Conservation (phyloP, 2,113 vertebrate species). For the Phoxinus phoxinus region DNA sequence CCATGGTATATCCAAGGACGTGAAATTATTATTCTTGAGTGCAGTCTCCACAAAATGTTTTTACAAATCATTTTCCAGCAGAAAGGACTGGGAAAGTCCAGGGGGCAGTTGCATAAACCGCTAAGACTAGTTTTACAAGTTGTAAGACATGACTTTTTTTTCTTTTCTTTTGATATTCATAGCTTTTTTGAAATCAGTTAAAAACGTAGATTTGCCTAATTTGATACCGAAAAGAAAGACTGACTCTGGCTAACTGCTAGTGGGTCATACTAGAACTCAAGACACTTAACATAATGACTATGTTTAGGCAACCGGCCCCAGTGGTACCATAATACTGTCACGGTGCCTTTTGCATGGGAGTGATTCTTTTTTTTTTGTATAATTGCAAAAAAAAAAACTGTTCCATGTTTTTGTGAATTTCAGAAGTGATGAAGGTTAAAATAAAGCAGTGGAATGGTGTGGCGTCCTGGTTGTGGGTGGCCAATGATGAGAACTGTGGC, state of each 20-base stretch:
- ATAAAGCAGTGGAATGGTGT: constrained; percentile 92
- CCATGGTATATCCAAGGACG: neutral
- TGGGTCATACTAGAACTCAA: too few species aligned
- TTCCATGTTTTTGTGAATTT: neutral
- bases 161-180: too few species aligned
- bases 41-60: neutral
- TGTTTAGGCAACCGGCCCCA: too few species aligned
- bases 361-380: neutral
- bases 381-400: neutral
- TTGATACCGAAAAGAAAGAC: too few species aligned
- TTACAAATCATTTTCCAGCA: neutral
- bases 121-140: too few species aligned
- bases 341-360: neutral
- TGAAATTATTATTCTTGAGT: neutral
- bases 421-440: constrained; percentile 84
- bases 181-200: too few species aligned
- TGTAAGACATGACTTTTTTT: too few species aligned
- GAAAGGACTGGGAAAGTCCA: neutral
- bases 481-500: constrained; percentile 96
- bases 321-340: too few species aligned
- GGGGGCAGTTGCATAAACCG: too few species aligned
- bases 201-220: too few species aligned
- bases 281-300: too few species aligned
- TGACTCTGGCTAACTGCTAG: too few species aligned
- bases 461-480: constrained; percentile 96